phyloP scores from a whole-genome alignment of 2,797 vertebrate species.

The Halcyon smyrnensis region DNA sequence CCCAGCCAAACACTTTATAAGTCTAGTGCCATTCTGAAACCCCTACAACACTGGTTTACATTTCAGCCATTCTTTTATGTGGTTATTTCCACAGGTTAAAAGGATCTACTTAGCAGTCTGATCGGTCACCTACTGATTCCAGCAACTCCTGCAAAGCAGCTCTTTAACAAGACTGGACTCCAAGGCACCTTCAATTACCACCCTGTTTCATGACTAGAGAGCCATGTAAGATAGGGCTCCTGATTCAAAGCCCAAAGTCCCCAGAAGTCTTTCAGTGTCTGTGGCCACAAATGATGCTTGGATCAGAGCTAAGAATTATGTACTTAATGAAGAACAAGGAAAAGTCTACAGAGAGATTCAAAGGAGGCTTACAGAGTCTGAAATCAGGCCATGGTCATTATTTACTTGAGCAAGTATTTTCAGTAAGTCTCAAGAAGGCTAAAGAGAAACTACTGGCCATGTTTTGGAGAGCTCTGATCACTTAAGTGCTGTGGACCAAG shows the following conservation, averaged over 20 bases:
- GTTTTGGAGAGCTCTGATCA: neutral
- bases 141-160: neutral
- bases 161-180: neutral
- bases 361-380: neutral
- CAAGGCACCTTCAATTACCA: neutral
- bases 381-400: neutral
- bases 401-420: neutral
- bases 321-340: neutral
- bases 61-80: neutral
- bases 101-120: neutral
- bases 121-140: neutral
- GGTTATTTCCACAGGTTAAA: neutral
- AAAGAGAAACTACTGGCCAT: neutral
- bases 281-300: neutral
- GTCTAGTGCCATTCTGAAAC: neutral
- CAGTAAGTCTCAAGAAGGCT: neutral
- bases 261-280: neutral
- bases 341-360: neutral
- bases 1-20: neutral
- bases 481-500: neutral
- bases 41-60: neutral
- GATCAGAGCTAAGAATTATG: neutral
- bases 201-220: neutral
- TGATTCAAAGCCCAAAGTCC: neutral
- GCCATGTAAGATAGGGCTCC: neutral